These are phyloP conservation scores for Dermolepida albohirtum DNA, from an alignment of 2,888 invertebrate species.

Conservation along the genomic window DNA sequence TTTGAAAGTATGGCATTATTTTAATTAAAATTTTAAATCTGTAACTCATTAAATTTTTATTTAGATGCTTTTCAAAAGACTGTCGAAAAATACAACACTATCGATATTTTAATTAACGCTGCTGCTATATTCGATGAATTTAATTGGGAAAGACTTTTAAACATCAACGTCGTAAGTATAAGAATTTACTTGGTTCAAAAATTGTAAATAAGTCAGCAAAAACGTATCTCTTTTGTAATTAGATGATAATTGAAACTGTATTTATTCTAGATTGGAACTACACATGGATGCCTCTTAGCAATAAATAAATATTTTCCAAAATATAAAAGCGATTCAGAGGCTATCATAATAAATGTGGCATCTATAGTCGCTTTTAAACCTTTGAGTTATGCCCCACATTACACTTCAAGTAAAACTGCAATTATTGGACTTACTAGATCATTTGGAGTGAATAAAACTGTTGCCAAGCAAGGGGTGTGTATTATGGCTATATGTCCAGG, in stretches of 20 bases:
- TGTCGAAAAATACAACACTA: slow-evolving; percentile 2
- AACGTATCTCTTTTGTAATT: too few species aligned
- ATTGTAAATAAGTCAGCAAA: too few species aligned
- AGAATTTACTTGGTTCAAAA: too few species aligned
- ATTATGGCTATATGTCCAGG: too few species aligned
- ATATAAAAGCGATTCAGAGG: slow-evolving; percentile 19
- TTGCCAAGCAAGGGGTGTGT: too few species aligned
- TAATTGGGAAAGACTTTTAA: background rate
- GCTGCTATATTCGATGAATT: slow-evolving; percentile 20
- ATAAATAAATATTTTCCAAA: slow-evolving; percentile 19
- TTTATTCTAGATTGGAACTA: slow-evolving; percentile 12
- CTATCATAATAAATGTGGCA: slow-evolving; percentile 18
- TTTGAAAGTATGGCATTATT: slow-evolving; percentile 37
- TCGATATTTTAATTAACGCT: slow-evolving; percentile 33
- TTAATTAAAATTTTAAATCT: background rate
- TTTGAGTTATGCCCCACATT: background rate
- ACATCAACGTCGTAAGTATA: slow-evolving; percentile 22
- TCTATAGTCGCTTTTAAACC: slow-evolving; percentile 13
- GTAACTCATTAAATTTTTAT: background rate
- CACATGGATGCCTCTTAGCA: slow-evolving; percentile 21
- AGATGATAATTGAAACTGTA: background rate
- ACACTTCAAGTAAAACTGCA: background rate
- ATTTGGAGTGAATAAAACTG: too few species aligned
- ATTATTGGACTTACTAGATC: too few species aligned
- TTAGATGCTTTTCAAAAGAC: slow-evolving; percentile 32